Evolutionary conservation across 2,888 invertebrate genomes (phyloP).

Genomic region (Harpagoxenus sublaevis): DNA sequence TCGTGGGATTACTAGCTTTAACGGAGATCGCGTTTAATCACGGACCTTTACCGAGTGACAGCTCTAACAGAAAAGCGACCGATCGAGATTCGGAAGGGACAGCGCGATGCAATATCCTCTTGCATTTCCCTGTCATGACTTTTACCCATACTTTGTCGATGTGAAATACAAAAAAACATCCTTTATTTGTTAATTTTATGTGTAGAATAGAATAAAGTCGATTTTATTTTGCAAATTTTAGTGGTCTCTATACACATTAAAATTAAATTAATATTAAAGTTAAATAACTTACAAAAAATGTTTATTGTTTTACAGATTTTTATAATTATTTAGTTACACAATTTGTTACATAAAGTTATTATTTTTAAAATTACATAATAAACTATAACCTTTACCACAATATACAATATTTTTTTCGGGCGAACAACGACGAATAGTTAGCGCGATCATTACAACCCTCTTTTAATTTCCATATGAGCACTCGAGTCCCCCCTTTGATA

Average conservation of each 20-base stretch:
- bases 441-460: constrained; percentile 51
- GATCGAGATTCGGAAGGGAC: constrained; percentile 27
- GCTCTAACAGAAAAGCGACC: constrained; percentile 32
- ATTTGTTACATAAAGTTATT: background rate
- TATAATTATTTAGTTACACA: background rate
- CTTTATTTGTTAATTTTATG: background rate
- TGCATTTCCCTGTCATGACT: background rate
- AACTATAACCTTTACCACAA: background rate
- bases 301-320: background rate
- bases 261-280: constrained; percentile 12
- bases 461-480: constrained; percentile 78
- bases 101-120: constrained; percentile 21
- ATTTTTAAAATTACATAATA: background rate
- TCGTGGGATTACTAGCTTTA: constrained; percentile 82
- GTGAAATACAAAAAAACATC: background rate
- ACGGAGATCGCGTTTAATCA: constrained; percentile 78
- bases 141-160: background rate
- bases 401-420: background rate
- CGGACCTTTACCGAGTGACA: constrained; percentile 68
- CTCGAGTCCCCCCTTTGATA: constrained; percentile 78
- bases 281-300: background rate
- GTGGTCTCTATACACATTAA: background rate
- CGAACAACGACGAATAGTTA: constrained; percentile 32
- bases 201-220: background rate
- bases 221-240: constrained; percentile 14